Conservation (phyloP, 2,113 vertebrate species). For the Polypterus bichir region DNA sequence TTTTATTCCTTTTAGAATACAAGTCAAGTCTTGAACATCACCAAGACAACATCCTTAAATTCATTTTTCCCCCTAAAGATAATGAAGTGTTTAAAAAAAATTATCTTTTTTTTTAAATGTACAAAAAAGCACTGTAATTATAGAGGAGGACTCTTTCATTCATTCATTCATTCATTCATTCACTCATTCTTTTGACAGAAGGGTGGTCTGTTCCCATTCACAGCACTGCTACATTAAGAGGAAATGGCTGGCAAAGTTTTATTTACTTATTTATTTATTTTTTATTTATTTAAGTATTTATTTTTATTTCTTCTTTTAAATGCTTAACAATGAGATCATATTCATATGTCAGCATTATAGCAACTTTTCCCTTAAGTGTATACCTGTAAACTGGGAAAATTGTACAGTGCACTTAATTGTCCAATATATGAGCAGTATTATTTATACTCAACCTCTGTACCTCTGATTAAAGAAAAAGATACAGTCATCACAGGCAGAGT, state of each 20-base stretch:
- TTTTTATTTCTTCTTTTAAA: slow-evolving; percentile 30
- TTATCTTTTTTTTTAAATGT: slow-evolving; percentile 71
- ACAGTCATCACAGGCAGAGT: slow-evolving; percentile 66
- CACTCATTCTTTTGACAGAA: slow-evolving; percentile 65
- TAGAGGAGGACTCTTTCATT: slow-evolving; percentile 31
- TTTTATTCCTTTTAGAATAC: slow-evolving; percentile 45
- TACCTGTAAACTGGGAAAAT: slow-evolving; percentile 97
- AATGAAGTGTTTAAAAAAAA: slow-evolving; percentile 71
- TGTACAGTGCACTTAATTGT: slow-evolving; percentile 95
- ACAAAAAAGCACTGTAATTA: slow-evolving; percentile 77
- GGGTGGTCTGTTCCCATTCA: slow-evolving; percentile 78
- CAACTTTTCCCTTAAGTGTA: slow-evolving; percentile 80
- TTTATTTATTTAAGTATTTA: no score
- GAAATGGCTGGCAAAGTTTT: slow-evolving; percentile 67
- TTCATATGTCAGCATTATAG: slow-evolving; percentile 64
- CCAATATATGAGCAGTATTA: slow-evolving; percentile 77
- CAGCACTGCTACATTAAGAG: slow-evolving; percentile 67
- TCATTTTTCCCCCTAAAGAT: slow-evolving; percentile 80
- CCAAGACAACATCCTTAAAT: slow-evolving; percentile 88
- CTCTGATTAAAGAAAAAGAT: slow-evolving; percentile 71
- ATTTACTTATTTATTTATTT: slow-evolving; percentile 20
- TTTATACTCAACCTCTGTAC: slow-evolving; percentile 80
- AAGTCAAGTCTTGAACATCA: slow-evolving; percentile 87
- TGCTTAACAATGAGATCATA: slow-evolving; percentile 61
- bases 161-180: slow-evolving; percentile 19